Percentiles rank a stretch among this genome's conserved stretches.
These are phyloP conservation scores for Nomada fabriciana DNA, from an alignment of 2,888 invertebrate species.

Conservation along the genomic window DNA sequence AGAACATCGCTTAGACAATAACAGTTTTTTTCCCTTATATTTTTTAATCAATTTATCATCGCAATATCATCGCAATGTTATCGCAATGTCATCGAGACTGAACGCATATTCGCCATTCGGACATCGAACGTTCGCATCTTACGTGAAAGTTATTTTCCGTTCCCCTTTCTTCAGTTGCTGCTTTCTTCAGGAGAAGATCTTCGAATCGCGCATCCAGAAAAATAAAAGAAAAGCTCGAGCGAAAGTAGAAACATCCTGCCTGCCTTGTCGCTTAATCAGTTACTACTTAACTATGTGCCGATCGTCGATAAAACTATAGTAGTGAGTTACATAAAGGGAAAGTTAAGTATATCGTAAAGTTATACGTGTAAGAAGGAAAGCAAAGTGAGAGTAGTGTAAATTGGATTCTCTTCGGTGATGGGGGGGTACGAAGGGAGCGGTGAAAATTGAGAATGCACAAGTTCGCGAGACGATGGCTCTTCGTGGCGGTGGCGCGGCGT, in stretches of 20 bases:
- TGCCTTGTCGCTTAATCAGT: slow-evolving; percentile 24
- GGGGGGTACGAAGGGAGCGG: background rate
- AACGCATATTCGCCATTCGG: background rate
- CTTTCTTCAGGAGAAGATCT: background rate
- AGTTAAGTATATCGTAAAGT: slow-evolving; percentile 28
- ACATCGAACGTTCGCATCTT: background rate
- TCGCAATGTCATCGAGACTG: background rate
- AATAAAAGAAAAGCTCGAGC: background rate
- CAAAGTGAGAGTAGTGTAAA: background rate
- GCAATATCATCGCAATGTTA: background rate
- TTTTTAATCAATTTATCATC: slow-evolving; percentile 28
- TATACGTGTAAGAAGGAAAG: slow-evolving; percentile 8
- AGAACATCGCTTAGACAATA: slow-evolving; percentile 51
- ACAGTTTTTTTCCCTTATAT: slow-evolving; percentile 6
- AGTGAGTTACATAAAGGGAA: slow-evolving; percentile 25
- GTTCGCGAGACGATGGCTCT: slow-evolving; percentile 4
- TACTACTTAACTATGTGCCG: slow-evolving; percentile 25
- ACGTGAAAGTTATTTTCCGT: background rate
- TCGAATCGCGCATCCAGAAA: too few relatives aligned
- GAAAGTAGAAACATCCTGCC: background rate
- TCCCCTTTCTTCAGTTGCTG: background rate
- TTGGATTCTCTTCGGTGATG: background rate
- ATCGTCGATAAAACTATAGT: slow-evolving; percentile 21
- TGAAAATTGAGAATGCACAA: background rate
- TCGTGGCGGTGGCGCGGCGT: background rate